Evolutionary conservation across 2,113 vertebrate species (phyloP), one percentile per base, ranked within the genome.

Genomic region (Silurus meridionalis): DNA sequence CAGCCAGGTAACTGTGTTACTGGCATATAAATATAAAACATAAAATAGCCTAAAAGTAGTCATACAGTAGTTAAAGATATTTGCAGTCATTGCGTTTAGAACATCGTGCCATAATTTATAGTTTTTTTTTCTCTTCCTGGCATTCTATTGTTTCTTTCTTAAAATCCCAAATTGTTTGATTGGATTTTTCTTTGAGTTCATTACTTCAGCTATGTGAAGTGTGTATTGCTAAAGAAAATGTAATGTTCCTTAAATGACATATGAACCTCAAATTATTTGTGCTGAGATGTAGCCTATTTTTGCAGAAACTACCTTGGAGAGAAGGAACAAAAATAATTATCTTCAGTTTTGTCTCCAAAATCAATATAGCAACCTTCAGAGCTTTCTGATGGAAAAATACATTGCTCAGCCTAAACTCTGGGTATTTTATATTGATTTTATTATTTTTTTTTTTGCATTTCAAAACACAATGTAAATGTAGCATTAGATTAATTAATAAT

Each of bases 271-370:
- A 15, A 28, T 71, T 71, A 71, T 46, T 15, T 71, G 67, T 71
- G 15, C 28, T 37, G 67, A 37, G 67, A 71, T 46, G 28, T 46
- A 71, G 28, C 14, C 67, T 17, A 46, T 71, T 71, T 71, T 71
- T 28, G 6, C 46, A 15, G 28, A 46, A 71, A 14, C 28, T 6
- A 17, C 85, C 37, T 15, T 67, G 80, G 14, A 52, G 19, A 87
- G 57, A 81, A 67, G 80, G n/a, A 80, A 63, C 37, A 84, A 80
- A 67, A 84, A 72, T 84, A 80, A 87, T 84, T 53, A 63, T 50
- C 77, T 72, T 74, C 25, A 53, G 77, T 71, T 83, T 83, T 71
- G 63, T 67, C 28, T 84, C 25, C 63, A 57, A 21, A 13, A 80
- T 84, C 67, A 19, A 66, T 85, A 66, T 21, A 10, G 63, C 23